Base-by-base conservation (phyloP, 2,797 vertebrate species). In the Alauda arvensis region DNA sequence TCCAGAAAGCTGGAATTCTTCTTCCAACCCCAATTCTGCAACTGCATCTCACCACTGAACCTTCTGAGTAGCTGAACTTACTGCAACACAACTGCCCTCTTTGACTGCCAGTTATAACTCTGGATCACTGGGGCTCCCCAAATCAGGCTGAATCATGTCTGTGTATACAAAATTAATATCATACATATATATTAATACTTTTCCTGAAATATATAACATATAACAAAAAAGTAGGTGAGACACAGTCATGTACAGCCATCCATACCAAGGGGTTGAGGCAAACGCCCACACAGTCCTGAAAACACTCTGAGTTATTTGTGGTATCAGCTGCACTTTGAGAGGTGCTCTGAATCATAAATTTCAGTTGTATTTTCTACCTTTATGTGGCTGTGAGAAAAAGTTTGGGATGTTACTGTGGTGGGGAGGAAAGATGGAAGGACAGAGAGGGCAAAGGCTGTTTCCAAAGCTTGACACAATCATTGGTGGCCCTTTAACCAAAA, bases 231-330 rank as follows among this genome's bases (percentile, higher is more conserved):
- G 43, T 42, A 74, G 79, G 68, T 78, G 71, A 89, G 53, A 49
- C 40, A 51, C 1, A 12, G 43, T 34, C 43, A 71, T 90, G 70
- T 69, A 60, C 31, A 79, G 40, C 77, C 49, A 75, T 51, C 45
- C 43, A 26, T 53, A 87, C 34, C 42, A 62, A 82, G 37, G 40
- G 42, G 28, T 42, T 84, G 85, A 68, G 49, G 75, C 43, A 76
- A 90, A 86, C 57, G 34, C 80, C 91, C 70, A 91, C 85, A 51
- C 8, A 83, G 80, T 72, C 59, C 77, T 68, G 60, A 69, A 92
- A 85, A 81, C 56, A 53, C 72, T 57, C 48, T 0, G 8, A 89
- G 69, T 87, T 95, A 88, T 89, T 87, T 91, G 84, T 76, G 65
- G 79, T 56, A 56, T 89, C 79, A 76, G 28, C 80, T 78, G 52